These are phyloP conservation scores for Serranus cabrilla DNA, from an alignment of 2,797 vertebrate genomes.

Conservation along the genomic window DNA sequence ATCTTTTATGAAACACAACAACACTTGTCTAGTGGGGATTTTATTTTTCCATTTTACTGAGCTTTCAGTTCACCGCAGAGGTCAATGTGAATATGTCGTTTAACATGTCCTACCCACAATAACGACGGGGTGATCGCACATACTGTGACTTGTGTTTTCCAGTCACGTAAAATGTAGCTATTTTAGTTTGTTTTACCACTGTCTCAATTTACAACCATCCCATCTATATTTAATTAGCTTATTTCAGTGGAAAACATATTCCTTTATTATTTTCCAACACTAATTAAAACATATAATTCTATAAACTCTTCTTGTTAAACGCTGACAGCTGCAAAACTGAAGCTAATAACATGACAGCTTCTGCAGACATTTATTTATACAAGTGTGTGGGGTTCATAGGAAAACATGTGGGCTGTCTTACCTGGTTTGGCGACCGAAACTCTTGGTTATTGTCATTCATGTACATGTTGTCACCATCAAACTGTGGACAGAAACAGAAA, in stretches of 20 bases:
- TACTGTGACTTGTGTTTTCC: conserved; percentile 35
- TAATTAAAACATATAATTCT: conserved; percentile 18
- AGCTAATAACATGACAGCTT: background rate
- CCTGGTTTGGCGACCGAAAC: conserved; percentile 97
- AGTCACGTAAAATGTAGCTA: conserved; percentile 7
- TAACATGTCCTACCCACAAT: conserved; percentile 16
- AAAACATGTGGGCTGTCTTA: conserved; percentile 76
- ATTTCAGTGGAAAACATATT: conserved; percentile 22
- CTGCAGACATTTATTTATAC: conserved; percentile 20
- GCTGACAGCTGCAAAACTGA: conserved; percentile 19
- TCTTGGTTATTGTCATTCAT: conserved; percentile 99
- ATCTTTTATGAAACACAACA: background rate
- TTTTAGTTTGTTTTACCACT: conserved; percentile 12
- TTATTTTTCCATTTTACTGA: background rate
- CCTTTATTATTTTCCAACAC: conserved; percentile 25
- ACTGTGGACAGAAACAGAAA: conserved; percentile 86
- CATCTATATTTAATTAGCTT: conserved; percentile 23
- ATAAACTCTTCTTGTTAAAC: conserved; percentile 25
- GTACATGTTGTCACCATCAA: conserved; percentile 99
- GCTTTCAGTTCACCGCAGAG: background rate
- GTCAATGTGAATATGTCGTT: background rate
- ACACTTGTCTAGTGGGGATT: background rate
- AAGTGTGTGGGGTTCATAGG: conserved; percentile 12
- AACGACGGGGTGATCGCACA: conserved; percentile 6
- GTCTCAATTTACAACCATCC: conserved; percentile 4